Conservation (phyloP, 30 jellyfish, hydroid and myxozoan genomes). For the Aurelia sp. region DNA sequence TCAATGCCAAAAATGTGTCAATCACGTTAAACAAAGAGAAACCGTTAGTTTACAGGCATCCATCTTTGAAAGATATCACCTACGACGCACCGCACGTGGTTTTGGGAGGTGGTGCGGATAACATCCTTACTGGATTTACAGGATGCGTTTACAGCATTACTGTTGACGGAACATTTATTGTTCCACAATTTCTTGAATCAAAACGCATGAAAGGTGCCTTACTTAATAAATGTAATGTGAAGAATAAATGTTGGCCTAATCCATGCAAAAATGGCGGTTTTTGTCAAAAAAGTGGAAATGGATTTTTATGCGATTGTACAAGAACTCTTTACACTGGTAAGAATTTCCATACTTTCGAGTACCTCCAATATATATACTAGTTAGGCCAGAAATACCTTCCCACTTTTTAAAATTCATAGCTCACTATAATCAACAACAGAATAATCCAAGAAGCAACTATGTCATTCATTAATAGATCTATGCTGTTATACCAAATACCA, state of each 20-base stretch:
- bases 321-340: conserved; percentile 73
- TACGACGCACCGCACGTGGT: conserved; percentile 73
- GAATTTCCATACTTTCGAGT: not conserved
- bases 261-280: conserved; percentile 94
- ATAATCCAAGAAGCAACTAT: no score
- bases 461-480: no score
- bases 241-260: conserved; percentile 89
- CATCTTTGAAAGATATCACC: conserved; percentile 42
- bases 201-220: conserved; percentile 69
- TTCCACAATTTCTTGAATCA: conserved; percentile 59
- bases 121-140: conserved; percentile 76
- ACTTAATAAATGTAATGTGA: conserved; percentile 59
- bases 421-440: no score
- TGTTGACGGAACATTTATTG: conserved; percentile 82
- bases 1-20: conserved; percentile 46
- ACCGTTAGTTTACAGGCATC: conserved; percentile 32
- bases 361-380: no score
- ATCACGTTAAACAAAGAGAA: conserved; percentile 58
- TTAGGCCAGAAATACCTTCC: no score
- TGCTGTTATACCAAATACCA: no score
- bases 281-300: conserved; percentile 66
- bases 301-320: conserved; percentile 84
- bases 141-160: conserved; percentile 91
- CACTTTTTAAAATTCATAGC: no score
- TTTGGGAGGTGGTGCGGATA: conserved; percentile 99